These are phyloP conservation scores for Carassius auratus DNA, from an alignment of 2,113 vertebrate species.

Conservation along the genomic window DNA sequence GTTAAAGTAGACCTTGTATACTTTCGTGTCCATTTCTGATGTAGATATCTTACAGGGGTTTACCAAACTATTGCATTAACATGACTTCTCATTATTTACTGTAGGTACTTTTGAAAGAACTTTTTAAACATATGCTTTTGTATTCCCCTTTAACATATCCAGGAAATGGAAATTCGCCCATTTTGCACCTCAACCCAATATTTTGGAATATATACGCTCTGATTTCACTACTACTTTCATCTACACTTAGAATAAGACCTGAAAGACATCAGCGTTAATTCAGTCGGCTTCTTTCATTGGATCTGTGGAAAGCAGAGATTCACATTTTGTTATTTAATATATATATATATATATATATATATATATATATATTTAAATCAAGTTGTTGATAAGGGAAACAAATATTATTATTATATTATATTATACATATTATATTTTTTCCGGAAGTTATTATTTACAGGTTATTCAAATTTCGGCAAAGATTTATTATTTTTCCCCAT, in stretches of 20 bases:
- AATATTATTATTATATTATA: too few relatives aligned
- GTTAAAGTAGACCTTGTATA: conserved; percentile 72
- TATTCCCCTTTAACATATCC: conserved; percentile 66
- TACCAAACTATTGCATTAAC: conserved; percentile 46
- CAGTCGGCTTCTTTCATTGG: conserved; percentile 65
- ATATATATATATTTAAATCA: background rate
- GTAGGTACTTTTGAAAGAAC: too few relatives aligned
- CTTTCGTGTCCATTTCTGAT: conserved; percentile 46
- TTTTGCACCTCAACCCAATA: conserved; percentile 48
- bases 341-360: too few relatives aligned
- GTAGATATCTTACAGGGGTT: conserved; percentile 69
- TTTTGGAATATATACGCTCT: conserved; percentile 64
- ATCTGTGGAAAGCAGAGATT: conserved; percentile 64
- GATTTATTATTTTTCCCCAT: background rate
- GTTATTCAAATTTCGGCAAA: background rate
- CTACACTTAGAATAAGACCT: conserved; percentile 66
- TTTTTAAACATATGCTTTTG: conserved; percentile 38
- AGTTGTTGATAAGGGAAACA: background rate
- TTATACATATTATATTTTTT: too few relatives aligned
- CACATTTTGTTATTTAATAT: background rate
- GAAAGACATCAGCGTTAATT: conserved; percentile 39
- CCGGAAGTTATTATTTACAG: background rate
- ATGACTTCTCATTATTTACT: background rate
- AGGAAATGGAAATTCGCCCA: conserved; percentile 57
- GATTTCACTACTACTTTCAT: conserved; percentile 77